These are phyloP conservation scores for Epinephelus fuscoguttatus DNA, from an alignment of 2,113 vertebrate genomes.

Conservation along the genomic window DNA sequence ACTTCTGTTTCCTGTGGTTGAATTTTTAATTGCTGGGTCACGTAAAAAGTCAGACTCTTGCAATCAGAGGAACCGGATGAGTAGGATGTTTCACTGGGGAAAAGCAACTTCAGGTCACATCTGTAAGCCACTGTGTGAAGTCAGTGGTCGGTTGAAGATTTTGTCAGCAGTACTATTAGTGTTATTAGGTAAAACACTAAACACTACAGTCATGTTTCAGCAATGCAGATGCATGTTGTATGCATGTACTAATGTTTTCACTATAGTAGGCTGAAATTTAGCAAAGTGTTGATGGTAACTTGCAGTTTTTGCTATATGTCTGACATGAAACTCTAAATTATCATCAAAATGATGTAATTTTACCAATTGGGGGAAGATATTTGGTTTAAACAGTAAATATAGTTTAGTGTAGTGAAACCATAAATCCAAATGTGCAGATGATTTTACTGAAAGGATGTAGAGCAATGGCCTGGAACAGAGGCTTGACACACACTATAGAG, in stretches of 20 bases:
- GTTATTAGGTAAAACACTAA: neutral
- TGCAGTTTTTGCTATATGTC: neutral
- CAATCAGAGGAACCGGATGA: neutral
- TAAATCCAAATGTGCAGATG: too few relatives aligned
- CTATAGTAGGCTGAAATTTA: neutral
- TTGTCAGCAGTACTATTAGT: neutral
- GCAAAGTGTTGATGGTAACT: neutral
- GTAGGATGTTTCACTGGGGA: neutral
- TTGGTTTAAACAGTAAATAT: too few relatives aligned
- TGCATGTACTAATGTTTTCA: neutral
- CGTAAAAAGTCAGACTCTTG: neutral
- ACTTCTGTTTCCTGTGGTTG: conserved; percentile 15
- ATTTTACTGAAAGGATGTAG: too few relatives aligned
- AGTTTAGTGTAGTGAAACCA: too few relatives aligned
- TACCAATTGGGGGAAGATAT: neutral
- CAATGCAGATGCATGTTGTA: neutral
- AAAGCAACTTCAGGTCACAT: neutral
- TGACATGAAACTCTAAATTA: neutral
- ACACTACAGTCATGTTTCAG: neutral
- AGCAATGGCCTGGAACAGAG: too few relatives aligned
- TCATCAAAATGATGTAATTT: neutral
- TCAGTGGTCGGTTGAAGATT: neutral
- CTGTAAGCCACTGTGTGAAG: neutral
- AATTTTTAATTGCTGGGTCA: neutral
- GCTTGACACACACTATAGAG: too few relatives aligned